These are phyloP conservation scores for Passer domesticus DNA, from an alignment of 2,113 vertebrate species.

Conservation along the genomic window DNA sequence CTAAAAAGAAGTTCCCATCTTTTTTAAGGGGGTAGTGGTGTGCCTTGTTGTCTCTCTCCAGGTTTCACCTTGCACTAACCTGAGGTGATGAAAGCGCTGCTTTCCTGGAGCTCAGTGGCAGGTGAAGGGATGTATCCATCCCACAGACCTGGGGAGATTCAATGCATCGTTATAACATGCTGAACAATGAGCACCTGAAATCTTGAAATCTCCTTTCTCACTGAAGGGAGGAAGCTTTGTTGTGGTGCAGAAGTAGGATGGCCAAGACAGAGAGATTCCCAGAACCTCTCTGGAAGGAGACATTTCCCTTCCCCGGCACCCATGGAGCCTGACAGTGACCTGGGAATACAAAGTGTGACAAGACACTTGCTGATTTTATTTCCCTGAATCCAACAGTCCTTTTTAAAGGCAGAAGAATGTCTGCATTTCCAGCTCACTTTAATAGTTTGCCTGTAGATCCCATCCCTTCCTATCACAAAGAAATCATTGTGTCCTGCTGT, in stretches of 20 bases:
- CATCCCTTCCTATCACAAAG: constrained; percentile 74
- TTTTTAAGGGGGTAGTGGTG: not conserved
- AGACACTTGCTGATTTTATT: constrained; percentile 28
- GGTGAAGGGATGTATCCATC: not conserved
- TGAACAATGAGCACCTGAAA: not conserved
- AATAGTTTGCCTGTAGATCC: constrained; percentile 71
- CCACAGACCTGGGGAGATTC: not conserved
- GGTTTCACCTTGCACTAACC: not conserved
- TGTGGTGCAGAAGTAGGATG: not conserved
- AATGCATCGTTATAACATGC: not conserved
- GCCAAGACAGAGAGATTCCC: fast-evolving
- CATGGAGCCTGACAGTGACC: not conserved
- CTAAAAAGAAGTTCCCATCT: not conserved
- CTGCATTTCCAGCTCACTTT: constrained; percentile 53
- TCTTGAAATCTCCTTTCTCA: not conserved
- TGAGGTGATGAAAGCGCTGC: not conserved
- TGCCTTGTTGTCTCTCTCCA: not conserved
- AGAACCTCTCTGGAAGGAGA: not conserved
- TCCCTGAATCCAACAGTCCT: constrained; percentile 1
- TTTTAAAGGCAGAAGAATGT: constrained; percentile 51
- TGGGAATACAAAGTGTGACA: not conserved
- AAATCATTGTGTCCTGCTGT: constrained; percentile 79
- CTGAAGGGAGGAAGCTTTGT: not conserved
- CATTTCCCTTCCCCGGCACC: not conserved
- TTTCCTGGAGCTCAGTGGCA: not conserved